Base-by-base conservation (phyloP, 2,113 vertebrate genomes). In the Myodes glareolus region DNA sequence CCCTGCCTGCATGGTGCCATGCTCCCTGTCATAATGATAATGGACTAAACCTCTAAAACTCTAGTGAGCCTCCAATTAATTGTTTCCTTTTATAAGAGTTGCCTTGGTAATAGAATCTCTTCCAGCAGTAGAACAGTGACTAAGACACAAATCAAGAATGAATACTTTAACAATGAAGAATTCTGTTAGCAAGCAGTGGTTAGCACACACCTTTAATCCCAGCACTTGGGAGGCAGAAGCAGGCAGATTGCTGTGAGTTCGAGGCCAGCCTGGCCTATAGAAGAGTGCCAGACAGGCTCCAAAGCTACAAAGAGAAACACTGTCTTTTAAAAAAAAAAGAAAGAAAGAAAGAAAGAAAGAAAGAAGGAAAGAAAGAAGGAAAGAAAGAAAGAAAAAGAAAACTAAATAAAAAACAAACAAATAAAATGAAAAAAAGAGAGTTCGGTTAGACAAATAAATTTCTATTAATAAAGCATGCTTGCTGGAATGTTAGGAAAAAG, bases 131-230 rank as follows among this genome's bases (percentile, higher is more conserved):
- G 36, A 81, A 81, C 52, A 58, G 50, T 55, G 19, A 55, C 52
- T 58, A 36, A 50, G 75, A 70, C 82, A 17, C 45, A 93, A 94
- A 91, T 76, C 21, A 75, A 91, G 90, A 92, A 82, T 67, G 61
- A 76, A 14, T 75, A 94, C 55, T 50, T 88, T 96, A 87, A 65
- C 72, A 58, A 68, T 82, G 88, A 73, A 95, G 88, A 81, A 33
- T 85, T 76, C 45, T 90, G 11, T 94, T 76, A 86, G 67, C 19
- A 1, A 5, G 17, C 21, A 58, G 58, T 58, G 19, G 58, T 58
- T 58, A 58, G 58, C 58, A 58, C 58, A 58, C 0, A 0, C 19
- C 19, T 58, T 58, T 58, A 21, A 58, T 58, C 19, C 19, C 6
- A 58, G 58, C 19, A 58, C 55, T 58, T 58, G 55, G 55, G 55